A percentile compares a stretch with the other conserved stretches of the same genome.
phyloP scores from a whole-genome alignment of 2,888 invertebrate species.

The Formica aserva region DNA sequence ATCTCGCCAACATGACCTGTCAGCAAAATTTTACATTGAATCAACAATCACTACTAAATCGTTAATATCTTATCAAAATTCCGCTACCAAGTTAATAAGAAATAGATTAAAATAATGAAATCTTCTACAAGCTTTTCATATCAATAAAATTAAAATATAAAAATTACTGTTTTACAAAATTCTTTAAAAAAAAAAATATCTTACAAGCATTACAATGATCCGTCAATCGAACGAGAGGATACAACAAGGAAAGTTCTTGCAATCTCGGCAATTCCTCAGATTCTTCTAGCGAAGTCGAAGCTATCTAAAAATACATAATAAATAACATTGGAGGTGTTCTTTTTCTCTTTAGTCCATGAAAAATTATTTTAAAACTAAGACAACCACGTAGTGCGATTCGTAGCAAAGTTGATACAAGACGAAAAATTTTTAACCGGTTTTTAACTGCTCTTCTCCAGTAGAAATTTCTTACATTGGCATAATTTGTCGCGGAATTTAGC shows the following conservation, averaged over 20 bases:
- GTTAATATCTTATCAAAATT: background rate
- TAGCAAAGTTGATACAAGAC: conserved; percentile 18
- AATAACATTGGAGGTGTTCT: background rate
- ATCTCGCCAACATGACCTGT: conserved; percentile 71
- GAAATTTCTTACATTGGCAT: conserved; percentile 58
- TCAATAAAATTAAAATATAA: background rate
- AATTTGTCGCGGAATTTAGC: conserved; percentile 41
- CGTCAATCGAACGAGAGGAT: conserved; percentile 69
- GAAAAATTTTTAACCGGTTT: background rate
- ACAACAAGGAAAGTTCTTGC: conserved; percentile 67
- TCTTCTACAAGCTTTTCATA: background rate
- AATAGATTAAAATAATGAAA: conserved; percentile 10
- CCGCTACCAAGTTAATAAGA: background rate
- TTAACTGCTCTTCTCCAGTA: conserved; percentile 1
- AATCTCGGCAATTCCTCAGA: conserved; percentile 61
- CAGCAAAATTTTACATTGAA: conserved; percentile 29
- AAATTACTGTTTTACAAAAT: background rate
- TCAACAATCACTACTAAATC: conserved; percentile 28
- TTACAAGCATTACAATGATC: conserved; percentile 68
- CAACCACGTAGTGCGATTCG: background rate
- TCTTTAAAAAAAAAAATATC: conserved; percentile 12
- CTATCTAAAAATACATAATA: conserved; percentile 17
- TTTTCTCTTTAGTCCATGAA: background rate
- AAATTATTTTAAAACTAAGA: background rate
- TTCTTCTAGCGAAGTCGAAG: conserved; percentile 47